Base-by-base conservation (phyloP, 2,113 vertebrate genomes). In the Alethe castanea region DNA sequence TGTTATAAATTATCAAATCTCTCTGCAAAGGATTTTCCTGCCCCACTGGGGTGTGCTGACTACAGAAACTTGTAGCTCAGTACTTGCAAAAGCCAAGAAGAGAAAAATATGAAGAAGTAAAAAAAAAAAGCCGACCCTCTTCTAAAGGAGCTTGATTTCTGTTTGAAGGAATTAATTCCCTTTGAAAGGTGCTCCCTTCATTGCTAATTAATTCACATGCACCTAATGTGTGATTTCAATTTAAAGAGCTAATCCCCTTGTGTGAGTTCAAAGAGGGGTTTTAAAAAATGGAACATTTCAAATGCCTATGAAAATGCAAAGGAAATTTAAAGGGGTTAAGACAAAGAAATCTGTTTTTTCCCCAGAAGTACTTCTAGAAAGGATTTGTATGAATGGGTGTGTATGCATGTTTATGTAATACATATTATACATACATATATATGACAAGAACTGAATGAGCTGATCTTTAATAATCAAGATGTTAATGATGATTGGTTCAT, bases 121-220 rank as follows among this genome's bases (percentile, higher is more conserved):
- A 86, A 76, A 40, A 76, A 40, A 53, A 53, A 19, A 26, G 0
- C 7, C 28, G 74, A 5, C 5, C 1, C 36, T 71, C 5, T 59
- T 71, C 35, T 62, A 85, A 79, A 76, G 74, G 44, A 91, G 66
- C 24, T 83, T 73, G 64, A 57, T 83, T 91, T 88, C 80, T 71
- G 40, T 78, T 17, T 0, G 64, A 62, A 94, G 22, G 28, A 94
- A 84, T 77, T 59, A 42, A 89, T 92, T 86, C 40, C 45, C 48
- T 94, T 94, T 91, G 80, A 86, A 92, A 95, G 47, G 40, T 64
- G 48, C 72, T 79, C 33, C 50, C 83, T 78, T 38, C 62, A 36
- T 44, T 84, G 86, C 86, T 89, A 94, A 89, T 92, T 91, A 78
- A 84, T 81, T 95, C 61, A 76, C 40, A 44, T 71, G 45, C 61